Conservation (phyloP, 2,797 vertebrate species). For the Silurus lanzhouensis region DNA sequence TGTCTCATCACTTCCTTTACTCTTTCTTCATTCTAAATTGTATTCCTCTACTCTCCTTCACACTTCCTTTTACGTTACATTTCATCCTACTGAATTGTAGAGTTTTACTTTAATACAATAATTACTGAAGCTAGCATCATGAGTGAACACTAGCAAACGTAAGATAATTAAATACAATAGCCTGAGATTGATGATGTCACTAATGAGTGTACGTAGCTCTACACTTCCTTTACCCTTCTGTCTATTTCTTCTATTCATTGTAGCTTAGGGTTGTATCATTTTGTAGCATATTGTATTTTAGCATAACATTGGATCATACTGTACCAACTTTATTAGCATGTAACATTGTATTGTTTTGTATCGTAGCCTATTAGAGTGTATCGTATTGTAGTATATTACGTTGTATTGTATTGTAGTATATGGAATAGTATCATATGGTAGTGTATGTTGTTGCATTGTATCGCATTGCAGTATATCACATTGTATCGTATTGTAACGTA, state of each 20-base stretch:
- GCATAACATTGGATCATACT: not conserved
- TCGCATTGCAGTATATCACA: not conserved
- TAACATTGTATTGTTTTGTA: not conserved
- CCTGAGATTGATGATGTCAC: not conserved
- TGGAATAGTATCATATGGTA: not conserved
- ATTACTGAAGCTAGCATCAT: not conserved
- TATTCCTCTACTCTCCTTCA: no score
- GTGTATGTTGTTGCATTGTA: not conserved
- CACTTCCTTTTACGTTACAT: no score
- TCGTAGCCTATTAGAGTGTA: not conserved
- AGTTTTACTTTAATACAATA: no score
- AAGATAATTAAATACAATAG: not conserved
- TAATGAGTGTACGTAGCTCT: not conserved
- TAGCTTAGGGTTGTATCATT: not conserved
- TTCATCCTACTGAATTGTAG: no score
- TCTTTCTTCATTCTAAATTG: not conserved
- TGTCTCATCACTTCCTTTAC: not conserved
- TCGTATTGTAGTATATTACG: not conserved
- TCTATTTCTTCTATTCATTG: not conserved
- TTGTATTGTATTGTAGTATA: not conserved
- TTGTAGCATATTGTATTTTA: not conserved
- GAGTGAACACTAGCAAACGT: not conserved
- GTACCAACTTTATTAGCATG: not conserved
- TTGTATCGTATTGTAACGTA: not conserved
- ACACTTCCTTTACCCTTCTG: not conserved